Percentiles rank a stretch among this genome's conserved stretches.
These are phyloP conservation scores for Aphidoletes aphidimyza DNA, from an alignment of 2,888 invertebrate species.

Conservation along the genomic window DNA sequence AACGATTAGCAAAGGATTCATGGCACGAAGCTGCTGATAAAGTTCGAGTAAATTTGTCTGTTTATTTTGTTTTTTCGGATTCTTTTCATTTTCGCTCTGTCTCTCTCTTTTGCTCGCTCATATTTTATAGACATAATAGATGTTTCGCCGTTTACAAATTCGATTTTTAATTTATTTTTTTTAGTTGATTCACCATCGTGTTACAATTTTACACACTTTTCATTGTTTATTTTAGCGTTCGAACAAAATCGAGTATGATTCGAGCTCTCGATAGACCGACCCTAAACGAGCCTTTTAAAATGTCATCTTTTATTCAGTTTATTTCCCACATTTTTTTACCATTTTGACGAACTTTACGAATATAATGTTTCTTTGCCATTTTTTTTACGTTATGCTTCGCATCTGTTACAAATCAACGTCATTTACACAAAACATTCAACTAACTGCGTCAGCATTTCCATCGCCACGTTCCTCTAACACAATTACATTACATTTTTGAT, in stretches of 20 bases:
- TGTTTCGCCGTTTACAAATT: neutral
- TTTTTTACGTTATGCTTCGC: neutral
- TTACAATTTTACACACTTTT: neutral
- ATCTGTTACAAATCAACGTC: neutral
- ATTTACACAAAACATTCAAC: neutral
- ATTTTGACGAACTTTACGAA: neutral
- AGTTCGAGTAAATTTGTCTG: slow-evolving; percentile 75
- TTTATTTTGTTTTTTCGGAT: slow-evolving; percentile 59
- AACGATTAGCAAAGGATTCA: slow-evolving; percentile 60
- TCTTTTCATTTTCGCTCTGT: slow-evolving; percentile 64
- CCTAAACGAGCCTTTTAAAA: neutral
- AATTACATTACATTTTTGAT: neutral
- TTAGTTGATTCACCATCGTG: slow-evolving; percentile 67
- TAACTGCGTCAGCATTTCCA: neutral
- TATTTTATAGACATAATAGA: too few species aligned
- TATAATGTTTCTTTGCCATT: neutral
- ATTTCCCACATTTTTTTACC: neutral
- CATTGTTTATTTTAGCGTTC: neutral
- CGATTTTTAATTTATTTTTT: slow-evolving; percentile 62
- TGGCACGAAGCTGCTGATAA: slow-evolving; percentile 67
- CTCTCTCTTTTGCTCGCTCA: too few species aligned
- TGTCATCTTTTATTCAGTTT: neutral
- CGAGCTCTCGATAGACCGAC: neutral
- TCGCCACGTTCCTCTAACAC: slow-evolving; percentile 2
- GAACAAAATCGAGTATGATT: neutral